A percentile compares a stretch with the other conserved stretches of the same genome.
Evolutionary conservation across 2,113 vertebrate genomes (phyloP).

Genomic region (Scolopax mira): DNA sequence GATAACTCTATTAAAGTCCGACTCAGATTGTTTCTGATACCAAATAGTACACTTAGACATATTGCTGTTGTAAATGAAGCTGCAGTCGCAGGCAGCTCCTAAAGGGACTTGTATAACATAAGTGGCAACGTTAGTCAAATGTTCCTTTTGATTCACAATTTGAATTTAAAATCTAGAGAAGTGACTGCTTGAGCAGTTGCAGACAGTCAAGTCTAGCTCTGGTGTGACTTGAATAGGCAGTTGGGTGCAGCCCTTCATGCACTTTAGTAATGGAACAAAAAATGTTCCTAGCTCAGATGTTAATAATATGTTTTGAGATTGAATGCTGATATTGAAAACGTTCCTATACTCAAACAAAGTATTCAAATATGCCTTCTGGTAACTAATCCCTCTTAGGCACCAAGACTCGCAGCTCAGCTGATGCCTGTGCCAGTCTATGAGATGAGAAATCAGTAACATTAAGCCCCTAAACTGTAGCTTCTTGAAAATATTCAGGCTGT

Average conservation of each 20-base stretch:
- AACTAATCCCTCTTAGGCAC: not conserved
- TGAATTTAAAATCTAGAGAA: not conserved
- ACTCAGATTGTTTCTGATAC: not conserved
- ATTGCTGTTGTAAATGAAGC: not conserved
- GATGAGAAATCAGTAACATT: not conserved
- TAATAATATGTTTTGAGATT: not conserved
- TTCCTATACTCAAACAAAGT: not conserved
- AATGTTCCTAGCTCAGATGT: not conserved
- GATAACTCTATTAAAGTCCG: not conserved
- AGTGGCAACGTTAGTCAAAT: not conserved
- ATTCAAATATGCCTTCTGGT: not conserved
- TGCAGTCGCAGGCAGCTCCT: not conserved
- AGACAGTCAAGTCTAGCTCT: not conserved
- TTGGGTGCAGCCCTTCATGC: not conserved
- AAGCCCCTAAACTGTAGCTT: not conserved
- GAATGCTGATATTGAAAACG: not conserved
- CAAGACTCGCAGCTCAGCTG: not conserved
- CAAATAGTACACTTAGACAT: not conserved
- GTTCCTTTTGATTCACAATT: not conserved
- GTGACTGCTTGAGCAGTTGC: not conserved
- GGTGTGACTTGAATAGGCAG: not conserved
- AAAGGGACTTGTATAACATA: not conserved
- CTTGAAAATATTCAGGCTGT: not conserved
- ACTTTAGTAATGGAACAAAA: not conserved
- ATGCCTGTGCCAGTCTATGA: not conserved